Conservation (phyloP, 1,140 invertebrate genomes). For the Diorhabda sublineata region DNA sequence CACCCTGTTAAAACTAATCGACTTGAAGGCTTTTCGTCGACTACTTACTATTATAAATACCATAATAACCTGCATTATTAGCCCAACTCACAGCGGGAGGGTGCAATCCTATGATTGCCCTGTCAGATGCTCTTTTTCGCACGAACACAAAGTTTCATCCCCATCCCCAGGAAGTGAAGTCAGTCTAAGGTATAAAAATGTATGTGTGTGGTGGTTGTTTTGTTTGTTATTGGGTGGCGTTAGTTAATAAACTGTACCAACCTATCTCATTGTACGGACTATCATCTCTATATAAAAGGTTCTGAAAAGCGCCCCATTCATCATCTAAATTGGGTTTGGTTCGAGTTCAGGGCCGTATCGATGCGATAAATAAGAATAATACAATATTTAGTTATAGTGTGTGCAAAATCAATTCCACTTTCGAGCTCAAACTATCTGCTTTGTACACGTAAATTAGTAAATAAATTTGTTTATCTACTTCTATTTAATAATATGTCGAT, state of each 20-base stretch:
- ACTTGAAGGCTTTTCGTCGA: slow-evolving; percentile 6
- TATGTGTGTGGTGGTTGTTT: not conserved
- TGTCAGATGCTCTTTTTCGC: slow-evolving; percentile 31
- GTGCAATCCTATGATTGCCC: slow-evolving; percentile 8
- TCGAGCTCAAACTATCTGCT: too few relatives aligned
- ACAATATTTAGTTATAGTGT: too few relatives aligned
- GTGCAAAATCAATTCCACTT: too few relatives aligned
- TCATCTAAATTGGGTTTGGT: slow-evolving; percentile 29
- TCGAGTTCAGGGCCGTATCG: slow-evolving; percentile 8
- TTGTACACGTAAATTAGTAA: too few relatives aligned
- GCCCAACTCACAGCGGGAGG: slow-evolving; percentile 4
- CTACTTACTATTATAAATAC: slow-evolving; percentile 2
- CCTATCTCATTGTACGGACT: slow-evolving; percentile 18
- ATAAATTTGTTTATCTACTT: too few relatives aligned
- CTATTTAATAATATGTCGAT: too few relatives aligned
- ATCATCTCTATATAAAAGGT: slow-evolving; percentile 21
- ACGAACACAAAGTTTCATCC: slow-evolving; percentile 26
- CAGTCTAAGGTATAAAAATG: not conserved
- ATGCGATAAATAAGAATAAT: not conserved
- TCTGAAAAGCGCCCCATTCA: slow-evolving; percentile 26
- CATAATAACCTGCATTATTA: slow-evolving; percentile 10
- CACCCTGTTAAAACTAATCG: slow-evolving; percentile 4
- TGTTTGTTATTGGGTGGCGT: slow-evolving; percentile 5
- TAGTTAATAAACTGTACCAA: slow-evolving; percentile 31
- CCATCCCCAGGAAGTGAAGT: slow-evolving; percentile 24